Percentiles rank a stretch among this genome's conserved stretches.
phyloP scores from a whole-genome alignment of 2,888 invertebrate species.

The Chalcis sispes region DNA sequence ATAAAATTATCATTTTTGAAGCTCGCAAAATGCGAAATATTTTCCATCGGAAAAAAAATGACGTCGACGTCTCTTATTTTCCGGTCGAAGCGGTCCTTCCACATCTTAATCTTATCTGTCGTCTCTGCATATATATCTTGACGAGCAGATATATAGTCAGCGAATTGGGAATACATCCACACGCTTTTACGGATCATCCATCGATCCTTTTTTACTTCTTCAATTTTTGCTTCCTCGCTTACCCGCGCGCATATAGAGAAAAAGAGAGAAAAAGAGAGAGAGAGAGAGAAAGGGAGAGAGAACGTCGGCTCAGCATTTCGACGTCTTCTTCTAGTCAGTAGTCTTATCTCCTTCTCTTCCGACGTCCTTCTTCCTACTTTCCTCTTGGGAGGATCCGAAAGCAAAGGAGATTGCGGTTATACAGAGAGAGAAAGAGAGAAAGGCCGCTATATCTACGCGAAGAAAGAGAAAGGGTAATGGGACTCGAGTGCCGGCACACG shows the following conservation, averaged over 20 bases:
- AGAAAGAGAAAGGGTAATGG: slow-evolving; percentile 15
- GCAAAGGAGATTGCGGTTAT: slow-evolving; percentile 42
- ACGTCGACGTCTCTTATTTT: not conserved
- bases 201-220: slow-evolving; percentile 25
- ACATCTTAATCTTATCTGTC: slow-evolving; percentile 7
- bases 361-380: slow-evolving; percentile 9
- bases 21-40: too few species aligned
- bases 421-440: not conserved
- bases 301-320: slow-evolving; percentile 16
- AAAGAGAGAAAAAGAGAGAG: too few species aligned
- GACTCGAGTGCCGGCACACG: not conserved
- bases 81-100: not conserved
- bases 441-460: too few species aligned
- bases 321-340: slow-evolving; percentile 25
- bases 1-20: too few species aligned
- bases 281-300: too few species aligned
- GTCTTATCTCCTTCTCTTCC: not conserved
- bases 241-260: too few species aligned
- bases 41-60: slow-evolving; percentile 4
- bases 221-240: slow-evolving; percentile 23
- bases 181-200: not conserved
- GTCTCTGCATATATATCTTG: not conserved
- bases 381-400: slow-evolving; percentile 29
- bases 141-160: not conserved
- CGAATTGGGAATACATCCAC: not conserved